These are phyloP conservation scores for Barnardius zonarius DNA, from an alignment of 2,113 vertebrate species.

Conservation along the genomic window DNA sequence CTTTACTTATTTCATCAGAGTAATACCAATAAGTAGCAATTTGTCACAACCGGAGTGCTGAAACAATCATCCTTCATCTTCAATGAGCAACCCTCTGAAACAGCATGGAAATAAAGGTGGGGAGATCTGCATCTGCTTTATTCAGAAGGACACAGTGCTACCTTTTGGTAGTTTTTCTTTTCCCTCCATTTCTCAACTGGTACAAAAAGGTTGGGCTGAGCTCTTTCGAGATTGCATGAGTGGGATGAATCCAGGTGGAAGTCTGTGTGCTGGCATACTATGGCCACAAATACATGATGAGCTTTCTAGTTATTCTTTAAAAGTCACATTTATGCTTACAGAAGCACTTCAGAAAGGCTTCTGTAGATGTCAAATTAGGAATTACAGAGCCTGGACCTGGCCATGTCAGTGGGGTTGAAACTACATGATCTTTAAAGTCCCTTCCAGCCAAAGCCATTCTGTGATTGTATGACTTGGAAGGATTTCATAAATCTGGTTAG, in stretches of 20 bases:
- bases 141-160: not conserved
- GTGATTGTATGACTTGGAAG: not conserved
- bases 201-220: not conserved
- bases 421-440: not conserved
- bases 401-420: not conserved
- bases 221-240: not conserved
- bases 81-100: not conserved
- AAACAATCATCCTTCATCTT: not conserved
- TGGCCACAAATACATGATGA: not conserved
- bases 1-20: conserved; percentile 55
- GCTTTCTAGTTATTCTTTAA: not conserved
- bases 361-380: not conserved
- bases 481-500: not conserved
- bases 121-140: not conserved
- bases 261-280: not conserved
- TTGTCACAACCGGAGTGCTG: conserved; percentile 36
- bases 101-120: not conserved
- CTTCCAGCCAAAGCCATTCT: not conserved
- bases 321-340: not conserved
- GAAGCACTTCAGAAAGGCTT: not conserved
- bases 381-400: not conserved
- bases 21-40: conserved; percentile 33
- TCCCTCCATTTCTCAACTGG: not conserved
- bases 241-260: not conserved
- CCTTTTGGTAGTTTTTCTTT: not conserved